A percentile compares a stretch with the other conserved stretches of the same genome.
These are phyloP conservation scores for Eira barbara DNA, from an alignment of 2,113 vertebrate species.

Conservation along the genomic window DNA sequence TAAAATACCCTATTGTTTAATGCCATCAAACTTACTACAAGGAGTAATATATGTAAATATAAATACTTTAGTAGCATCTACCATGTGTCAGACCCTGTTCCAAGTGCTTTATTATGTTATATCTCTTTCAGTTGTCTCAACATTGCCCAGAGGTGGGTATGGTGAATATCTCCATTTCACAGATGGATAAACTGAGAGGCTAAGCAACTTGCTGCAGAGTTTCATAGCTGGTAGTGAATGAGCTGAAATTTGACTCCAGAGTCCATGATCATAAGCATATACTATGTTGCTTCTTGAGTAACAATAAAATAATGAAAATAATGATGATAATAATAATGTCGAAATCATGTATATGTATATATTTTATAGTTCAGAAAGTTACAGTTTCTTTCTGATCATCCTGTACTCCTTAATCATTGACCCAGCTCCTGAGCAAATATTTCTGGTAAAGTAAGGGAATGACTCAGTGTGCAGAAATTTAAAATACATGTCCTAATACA, in stretches of 20 bases:
- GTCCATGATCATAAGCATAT: background rate
- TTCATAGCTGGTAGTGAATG: background rate
- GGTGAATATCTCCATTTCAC: background rate
- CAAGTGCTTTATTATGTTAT: background rate
- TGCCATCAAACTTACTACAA: background rate
- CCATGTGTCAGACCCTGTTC: background rate
- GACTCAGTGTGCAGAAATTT: background rate
- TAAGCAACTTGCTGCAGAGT: background rate
- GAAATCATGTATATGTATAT: background rate
- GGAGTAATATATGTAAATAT: background rate
- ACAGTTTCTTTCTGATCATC: background rate
- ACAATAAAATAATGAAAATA: background rate
- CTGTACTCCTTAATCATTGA: background rate
- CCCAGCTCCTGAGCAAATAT: constrained; percentile 21
- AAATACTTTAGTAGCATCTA: background rate
- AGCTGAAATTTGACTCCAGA: background rate
- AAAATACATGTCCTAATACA: background rate
- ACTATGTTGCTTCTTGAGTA: background rate
- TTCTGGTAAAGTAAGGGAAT: background rate
- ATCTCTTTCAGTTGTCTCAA: background rate
- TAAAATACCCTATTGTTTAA: background rate
- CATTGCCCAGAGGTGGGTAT: accelerated
- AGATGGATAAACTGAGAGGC: background rate
- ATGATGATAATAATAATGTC: background rate
- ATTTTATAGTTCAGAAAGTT: background rate